phyloP scores from a whole-genome alignment of 1,140 invertebrate species.

The Bactericera cockerelli region DNA sequence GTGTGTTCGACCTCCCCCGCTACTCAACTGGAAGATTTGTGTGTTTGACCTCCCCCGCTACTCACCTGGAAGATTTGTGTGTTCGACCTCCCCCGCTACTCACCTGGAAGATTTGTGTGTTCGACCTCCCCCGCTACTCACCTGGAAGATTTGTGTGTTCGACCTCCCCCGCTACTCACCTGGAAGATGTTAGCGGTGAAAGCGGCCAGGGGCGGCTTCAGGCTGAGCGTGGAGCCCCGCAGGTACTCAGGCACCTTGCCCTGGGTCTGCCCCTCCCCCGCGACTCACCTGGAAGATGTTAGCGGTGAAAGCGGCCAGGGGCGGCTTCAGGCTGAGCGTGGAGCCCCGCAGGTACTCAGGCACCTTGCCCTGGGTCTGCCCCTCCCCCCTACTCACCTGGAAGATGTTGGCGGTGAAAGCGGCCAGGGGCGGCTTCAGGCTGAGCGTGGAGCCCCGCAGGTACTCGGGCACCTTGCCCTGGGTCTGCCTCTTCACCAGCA shows the following conservation, averaged over 20 bases:
- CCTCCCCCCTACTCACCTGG: slow-evolving; percentile 36
- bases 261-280: slow-evolving; percentile 46
- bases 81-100: slow-evolving; percentile 57
- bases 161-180: slow-evolving; percentile 31
- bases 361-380: slow-evolving; percentile 49
- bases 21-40: slow-evolving; percentile 58
- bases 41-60: slow-evolving; percentile 41
- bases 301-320: slow-evolving; percentile 58
- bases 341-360: slow-evolving; percentile 55
- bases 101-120: slow-evolving; percentile 45
- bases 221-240: slow-evolving; percentile 46
- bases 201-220: slow-evolving; percentile 58
- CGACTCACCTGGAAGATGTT: too few relatives aligned
- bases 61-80: too few relatives aligned
- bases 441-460: slow-evolving; percentile 49
- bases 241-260: slow-evolving; percentile 59
- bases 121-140: slow-evolving; percentile 58
- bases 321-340: slow-evolving; percentile 47
- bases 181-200: slow-evolving; percentile 64
- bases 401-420: slow-evolving; percentile 65
- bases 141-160: slow-evolving; percentile 47
- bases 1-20: slow-evolving; percentile 48
- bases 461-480: slow-evolving; percentile 58
- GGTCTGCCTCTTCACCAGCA: slow-evolving; percentile 59
- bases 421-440: slow-evolving; percentile 51